Evolutionary conservation across 2,888 invertebrate species (phyloP).

Genomic region (Synergus gifuensis): DNA sequence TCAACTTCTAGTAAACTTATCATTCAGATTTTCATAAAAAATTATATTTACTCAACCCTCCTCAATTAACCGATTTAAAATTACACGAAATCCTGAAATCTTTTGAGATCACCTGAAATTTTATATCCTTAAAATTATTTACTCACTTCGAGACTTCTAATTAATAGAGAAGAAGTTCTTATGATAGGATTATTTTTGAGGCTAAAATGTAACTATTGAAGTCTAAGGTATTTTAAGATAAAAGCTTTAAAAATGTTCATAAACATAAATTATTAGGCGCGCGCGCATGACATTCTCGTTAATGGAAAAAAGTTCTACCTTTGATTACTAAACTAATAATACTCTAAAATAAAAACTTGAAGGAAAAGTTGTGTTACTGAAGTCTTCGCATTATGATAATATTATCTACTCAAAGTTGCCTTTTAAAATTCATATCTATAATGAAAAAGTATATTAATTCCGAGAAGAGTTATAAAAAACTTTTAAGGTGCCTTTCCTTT

Average conservation of each 20-base stretch:
- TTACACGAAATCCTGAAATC: no score
- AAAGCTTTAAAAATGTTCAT: no score
- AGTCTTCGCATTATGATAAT: not conserved
- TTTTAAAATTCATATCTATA: not conserved
- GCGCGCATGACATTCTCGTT: not conserved
- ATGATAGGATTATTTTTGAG: no score
- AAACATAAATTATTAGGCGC: no score
- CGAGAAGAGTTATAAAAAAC: constrained; percentile 6
- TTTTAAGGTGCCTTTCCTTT: not conserved
- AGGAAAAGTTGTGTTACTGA: not conserved
- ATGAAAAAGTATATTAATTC: constrained; percentile 10
- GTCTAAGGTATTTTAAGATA: no score
- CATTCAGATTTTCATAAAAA: no score
- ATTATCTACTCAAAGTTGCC: not conserved
- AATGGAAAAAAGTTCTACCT: not conserved
- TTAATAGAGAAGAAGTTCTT: no score
- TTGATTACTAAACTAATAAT: not conserved
- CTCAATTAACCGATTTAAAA: not conserved
- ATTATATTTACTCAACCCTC: not conserved
- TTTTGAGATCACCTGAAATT: no score
- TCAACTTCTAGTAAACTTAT: not conserved
- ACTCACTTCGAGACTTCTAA: no score
- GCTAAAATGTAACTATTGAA: no score
- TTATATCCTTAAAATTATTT: no score
- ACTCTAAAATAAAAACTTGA: not conserved